Base-by-base conservation (phyloP, 2,888 invertebrate genomes). In the Drosophila parthenogenetica region DNA sequence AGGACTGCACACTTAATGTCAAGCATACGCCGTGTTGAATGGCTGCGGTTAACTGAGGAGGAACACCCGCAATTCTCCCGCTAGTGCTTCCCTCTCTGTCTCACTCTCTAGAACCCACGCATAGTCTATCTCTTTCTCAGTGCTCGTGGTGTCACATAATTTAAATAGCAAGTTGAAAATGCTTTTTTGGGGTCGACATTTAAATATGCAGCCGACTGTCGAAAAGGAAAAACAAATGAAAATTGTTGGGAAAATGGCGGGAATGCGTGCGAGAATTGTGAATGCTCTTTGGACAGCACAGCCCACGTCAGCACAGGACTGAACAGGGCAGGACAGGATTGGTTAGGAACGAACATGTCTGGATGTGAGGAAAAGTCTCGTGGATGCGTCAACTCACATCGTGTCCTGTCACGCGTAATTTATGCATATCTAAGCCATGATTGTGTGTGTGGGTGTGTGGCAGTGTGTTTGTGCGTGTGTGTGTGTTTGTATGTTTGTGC, bases 1-100 rank as follows among this genome's bases (percentile, higher is more conserved):
- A 48, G 77, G 50, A 60, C 17, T 51, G 54, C 70, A 63, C 73
- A 85, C 88, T 83, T 81, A 76, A 70, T 81, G 79, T 83, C 79
- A 74, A 85, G 83, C 82, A 79, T 85, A 77, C 82, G 88, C 67
- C 68, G 50, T 45, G 82, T 73, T 73, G 79, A 70, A 69, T 77
- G 74, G 77, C 69, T 86, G 86, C 70, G 86, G 88, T 82, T 83
- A 69, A 53, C 53, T 63, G 49, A 35, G 32, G 49, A 35, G 32
- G 50, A 29, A 58, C 7, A 40, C 32, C 32, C 37, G 37, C 45
- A 35, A 11, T 16, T 19, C 29, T 46, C n/a, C 19, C 19, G 11
- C 42, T 32, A 17, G 8, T 14, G 25, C 46, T 5, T 22, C 25
- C 35, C 29, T 50, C 16, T 48, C n/a, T 43, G 45, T 45, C 46